Evolutionary conservation across 2,797 vertebrate species (phyloP).

Genomic region (Peromyscus eremicus): DNA sequence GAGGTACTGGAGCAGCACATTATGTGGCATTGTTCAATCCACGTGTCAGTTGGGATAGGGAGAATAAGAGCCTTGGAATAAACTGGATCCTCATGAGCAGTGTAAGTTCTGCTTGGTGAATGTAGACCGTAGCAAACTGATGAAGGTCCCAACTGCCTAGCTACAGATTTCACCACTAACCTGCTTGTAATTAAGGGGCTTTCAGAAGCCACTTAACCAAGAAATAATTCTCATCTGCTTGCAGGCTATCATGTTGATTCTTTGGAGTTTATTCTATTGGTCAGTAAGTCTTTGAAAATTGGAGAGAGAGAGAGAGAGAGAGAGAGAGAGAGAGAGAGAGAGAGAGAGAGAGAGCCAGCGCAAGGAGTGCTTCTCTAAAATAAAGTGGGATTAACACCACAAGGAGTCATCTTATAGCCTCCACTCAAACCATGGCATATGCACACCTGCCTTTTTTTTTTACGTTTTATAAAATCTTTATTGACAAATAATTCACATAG

Average conservation of each 20-base stretch:
- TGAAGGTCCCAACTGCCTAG: background rate
- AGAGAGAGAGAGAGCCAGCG: background rate
- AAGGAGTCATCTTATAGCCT: background rate
- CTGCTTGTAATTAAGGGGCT: background rate
- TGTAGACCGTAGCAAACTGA: background rate
- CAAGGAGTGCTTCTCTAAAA: background rate
- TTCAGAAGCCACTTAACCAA: background rate
- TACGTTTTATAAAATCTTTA: no score
- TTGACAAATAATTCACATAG: no score
- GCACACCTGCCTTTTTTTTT: no score
- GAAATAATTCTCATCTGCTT: background rate
- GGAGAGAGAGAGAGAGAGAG: background rate
- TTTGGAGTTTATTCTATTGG: background rate
- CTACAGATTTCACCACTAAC: background rate
- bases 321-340: background rate
- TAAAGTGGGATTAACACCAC: background rate
- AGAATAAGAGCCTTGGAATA: background rate
- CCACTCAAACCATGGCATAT: background rate
- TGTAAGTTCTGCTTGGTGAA: background rate
- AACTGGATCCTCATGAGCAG: background rate
- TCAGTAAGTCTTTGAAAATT: background rate
- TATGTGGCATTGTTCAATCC: background rate
- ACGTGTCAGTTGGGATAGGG: background rate
- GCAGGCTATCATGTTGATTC: background rate
- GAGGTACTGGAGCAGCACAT: background rate